Percentiles rank a stretch among this genome's conserved stretches.
Conservation (phyloP, 2,113 vertebrate genomes). For the Nyctibius bracteatus region DNA sequence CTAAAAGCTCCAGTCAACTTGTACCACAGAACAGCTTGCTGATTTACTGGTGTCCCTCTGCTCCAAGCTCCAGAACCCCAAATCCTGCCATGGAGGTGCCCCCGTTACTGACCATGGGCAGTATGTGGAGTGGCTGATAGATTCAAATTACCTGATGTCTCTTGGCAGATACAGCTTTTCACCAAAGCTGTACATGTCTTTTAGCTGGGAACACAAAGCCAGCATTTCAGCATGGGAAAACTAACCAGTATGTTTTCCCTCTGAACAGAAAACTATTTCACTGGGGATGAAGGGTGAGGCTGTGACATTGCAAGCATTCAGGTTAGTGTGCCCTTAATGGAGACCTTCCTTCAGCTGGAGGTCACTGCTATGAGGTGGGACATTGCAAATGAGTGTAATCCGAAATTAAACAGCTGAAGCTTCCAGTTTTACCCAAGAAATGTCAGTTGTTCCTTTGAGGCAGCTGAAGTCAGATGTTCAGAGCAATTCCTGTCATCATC, state of each 20-base stretch:
- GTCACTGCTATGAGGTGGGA: not conserved
- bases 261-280: not conserved
- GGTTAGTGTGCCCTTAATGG: not conserved
- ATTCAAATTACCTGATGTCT: not conserved
- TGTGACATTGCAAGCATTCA: not conserved
- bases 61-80: not conserved
- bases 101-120: not conserved
- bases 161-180: not conserved
- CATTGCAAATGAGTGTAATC: not conserved
- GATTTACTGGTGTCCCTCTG: not conserved
- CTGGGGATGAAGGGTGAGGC: not conserved
- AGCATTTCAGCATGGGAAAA: not conserved
- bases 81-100: not conserved
- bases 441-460: not conserved
- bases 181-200: not conserved
- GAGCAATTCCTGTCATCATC: not conserved
- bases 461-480: not conserved
- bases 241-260: not conserved
- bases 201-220: not conserved
- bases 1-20: not conserved
- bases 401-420: not conserved
- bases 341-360: not conserved
- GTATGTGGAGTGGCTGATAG: not conserved
- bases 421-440: not conserved
- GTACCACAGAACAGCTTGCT: not conserved